Evolutionary conservation across 2,888 invertebrate species (phyloP), one percentile per base, ranked within the genome.

Genomic region (Cosmorhoe ocellata): DNA sequence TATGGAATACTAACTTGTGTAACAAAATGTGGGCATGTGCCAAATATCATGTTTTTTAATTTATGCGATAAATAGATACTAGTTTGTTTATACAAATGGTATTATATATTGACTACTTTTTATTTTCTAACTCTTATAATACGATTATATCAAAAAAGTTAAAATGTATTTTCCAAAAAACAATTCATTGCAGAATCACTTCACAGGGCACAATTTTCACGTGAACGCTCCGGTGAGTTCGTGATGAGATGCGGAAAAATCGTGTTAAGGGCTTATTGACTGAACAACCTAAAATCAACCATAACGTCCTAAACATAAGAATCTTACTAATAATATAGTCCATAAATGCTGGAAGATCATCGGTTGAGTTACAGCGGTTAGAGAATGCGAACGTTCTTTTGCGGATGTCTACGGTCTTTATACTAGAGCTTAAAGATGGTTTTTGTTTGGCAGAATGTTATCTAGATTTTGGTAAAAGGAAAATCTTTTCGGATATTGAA

Each of bases 181-280:
- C 56, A 52, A 56, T 61, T 48, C 53, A 45, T 61, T 44, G 57
- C 65, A 69, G 61, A 60, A 58, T 61, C 64, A 54, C 53, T 64
- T 63, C 59, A 49, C 64, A 69, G 69, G 69, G 70, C 66, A 66
- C 56, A 63, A 58, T 70, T 74, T 67, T 67, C 74, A 67, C 71
- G 51, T 84, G 83, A 84, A 80, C 75, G 83, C 81, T 64, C 54
- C 71, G 62, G 53, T 69, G 64, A 68, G 47, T 61, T 56, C 48
- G 67, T 83, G 85, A 84, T 72, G 74, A 74, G 74, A 61, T 65
- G 71, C 65, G 66, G 65, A 65, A 71, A 76, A 79, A 84, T 84
- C 75, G 77, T 69, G 70, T 81, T 82, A 83, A 83, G 79, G 81
- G 76, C 69, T 71, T 46, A 45, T 68, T 59, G 62, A 63, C 55